Evolutionary conservation across 37 sponge, comb jelly and placozoan species (phyloP), one percentile per base, ranked within the genome.

Genomic region (Cladorhizidae sp.): DNA sequence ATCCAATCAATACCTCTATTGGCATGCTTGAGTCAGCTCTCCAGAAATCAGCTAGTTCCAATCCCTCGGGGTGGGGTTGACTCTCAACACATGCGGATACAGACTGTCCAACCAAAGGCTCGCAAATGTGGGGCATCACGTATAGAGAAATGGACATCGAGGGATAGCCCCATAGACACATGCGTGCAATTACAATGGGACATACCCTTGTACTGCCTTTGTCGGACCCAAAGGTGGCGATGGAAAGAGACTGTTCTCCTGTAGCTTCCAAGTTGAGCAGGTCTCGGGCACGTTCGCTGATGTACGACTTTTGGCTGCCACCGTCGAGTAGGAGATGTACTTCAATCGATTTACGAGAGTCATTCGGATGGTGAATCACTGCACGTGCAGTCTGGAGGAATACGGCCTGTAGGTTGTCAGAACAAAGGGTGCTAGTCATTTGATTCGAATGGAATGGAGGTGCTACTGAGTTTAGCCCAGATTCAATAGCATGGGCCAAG

Each of bases 41-140:
- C 7, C 69, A 26, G 42, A 21, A 72, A 49, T 86, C 80, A 17
- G 87, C 87, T 40, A 86, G 20, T n/a, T 86, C 87, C 40, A 86
- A 23, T 20, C 59, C 69, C 63, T n/a, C 22, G 20, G 78, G 54
- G 33, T 72, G 75, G 2, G 72, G 68, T 57, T 61, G 21, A 14
- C 21, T 42, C 40, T 79, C 43, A 22, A 55, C 21, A 42, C 62
- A 62, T 25, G 41, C 22, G 38, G n/a, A 18, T 39, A 74, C 75
- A n/a, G n/a, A n/a, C n/a, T n/a, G n/a, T n/a, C n/a, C 67, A 73
- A 64, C 65, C 2, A 86, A 51, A n/a, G 87, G 87, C 41, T 80
- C 80, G 49, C 80, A 86, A 49, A 86, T 86, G 68, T 43, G 62
- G n/a, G 87, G 87, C 12, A 86, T 68, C 1, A 76, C 75, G 36